A percentile compares a stretch with the other conserved stretches of the same genome.
These are phyloP conservation scores for Sebastes nivosus DNA, from an alignment of 2,797 vertebrate genomes.

Conservation along the genomic window DNA sequence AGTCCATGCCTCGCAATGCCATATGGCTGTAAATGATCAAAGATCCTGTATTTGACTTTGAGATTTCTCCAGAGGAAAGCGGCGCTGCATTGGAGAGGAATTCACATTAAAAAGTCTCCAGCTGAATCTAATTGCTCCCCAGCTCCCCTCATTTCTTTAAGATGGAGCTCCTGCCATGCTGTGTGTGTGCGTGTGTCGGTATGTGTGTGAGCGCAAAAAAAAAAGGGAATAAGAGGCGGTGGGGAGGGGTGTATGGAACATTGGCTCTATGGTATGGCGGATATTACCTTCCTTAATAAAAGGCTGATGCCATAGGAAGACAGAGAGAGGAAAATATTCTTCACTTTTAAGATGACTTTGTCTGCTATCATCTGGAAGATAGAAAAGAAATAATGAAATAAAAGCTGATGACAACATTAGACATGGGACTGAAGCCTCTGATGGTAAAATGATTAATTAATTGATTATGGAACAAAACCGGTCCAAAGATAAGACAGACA, in stretches of 20 bases:
- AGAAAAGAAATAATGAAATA: conserved; percentile 31
- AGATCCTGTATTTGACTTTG: conserved; percentile 78
- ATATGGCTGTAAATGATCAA: conserved; percentile 72
- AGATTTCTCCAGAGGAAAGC: conserved; percentile 68
- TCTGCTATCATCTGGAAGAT: conserved; percentile 33
- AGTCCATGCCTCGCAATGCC: conserved; percentile 30
- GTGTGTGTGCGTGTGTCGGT: conserved; percentile 7
- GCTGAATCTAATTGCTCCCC: conserved; percentile 77
- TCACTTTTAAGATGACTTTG: conserved; percentile 51
- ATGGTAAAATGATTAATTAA: conserved; percentile 55
- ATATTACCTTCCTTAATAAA: conserved; percentile 78
- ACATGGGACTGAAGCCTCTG: conserved; percentile 23
- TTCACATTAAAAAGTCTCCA: conserved; percentile 73
- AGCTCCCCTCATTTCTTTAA: conserved; percentile 71
- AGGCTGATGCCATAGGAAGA: conserved; percentile 60
- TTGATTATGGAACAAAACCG: conserved; percentile 48
- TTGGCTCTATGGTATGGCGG: conserved; percentile 53
- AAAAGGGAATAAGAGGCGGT: neutral
- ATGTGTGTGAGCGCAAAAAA: conserved; percentile 10
- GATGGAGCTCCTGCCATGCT: conserved; percentile 63
- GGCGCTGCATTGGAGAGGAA: conserved; percentile 49
- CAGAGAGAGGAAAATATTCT: conserved; percentile 28
- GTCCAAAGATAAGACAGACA: conserved; percentile 21
- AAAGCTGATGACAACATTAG: conserved; percentile 27
- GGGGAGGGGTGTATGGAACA: conserved; percentile 32